Evolutionary conservation across 2,888 invertebrate genomes (phyloP), one percentile per base, ranked within the genome.

Genomic region (Microplitis deprimator): DNA sequence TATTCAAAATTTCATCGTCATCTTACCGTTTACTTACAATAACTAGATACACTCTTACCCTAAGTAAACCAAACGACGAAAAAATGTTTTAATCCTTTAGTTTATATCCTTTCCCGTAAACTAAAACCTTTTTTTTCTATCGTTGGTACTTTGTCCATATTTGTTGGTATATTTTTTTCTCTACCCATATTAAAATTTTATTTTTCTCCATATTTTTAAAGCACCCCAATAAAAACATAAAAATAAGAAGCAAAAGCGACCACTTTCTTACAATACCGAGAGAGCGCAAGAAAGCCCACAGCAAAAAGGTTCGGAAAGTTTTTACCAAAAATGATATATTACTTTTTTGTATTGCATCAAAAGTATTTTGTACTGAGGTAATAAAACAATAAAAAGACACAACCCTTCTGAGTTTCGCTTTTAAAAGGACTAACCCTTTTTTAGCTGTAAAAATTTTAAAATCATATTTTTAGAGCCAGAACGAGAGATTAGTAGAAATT

Each of bases 31-130:
- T 13, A 50, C 50, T 50, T 0, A 50, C 50, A 50, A 50, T 50
- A 50, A 50, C 50, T 13, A 50, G 50, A 13, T 50, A 50, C 8
- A 50, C 50, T 13, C 4, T 29, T 29, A 29, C 29, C 29, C 29
- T 29, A 29, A 29, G 29, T 8, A 50, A 13, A 8, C 50, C 50
- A 13, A 13, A 5, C 10, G 50, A 13, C 13, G 13, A 50, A 13
- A 50, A 50, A 50, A 50, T 50, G 13, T 13, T 50, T 50, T 50
- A 50, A 50, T 50, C 50, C 50, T 50, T 50, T 50, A 50, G 50
- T 50, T 50, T 50, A 50, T 50, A 50, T 29, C 61, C 74, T 77
- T 71, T 67, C 64, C 29, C 38, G 50, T 50, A 50, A 50, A 50
- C 50, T 50, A 13, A 50, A 50, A 50, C 50, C 50, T 50, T 50